phyloP scores from a whole-genome alignment of 2,113 vertebrate species.

The Epinephelus moara region DNA sequence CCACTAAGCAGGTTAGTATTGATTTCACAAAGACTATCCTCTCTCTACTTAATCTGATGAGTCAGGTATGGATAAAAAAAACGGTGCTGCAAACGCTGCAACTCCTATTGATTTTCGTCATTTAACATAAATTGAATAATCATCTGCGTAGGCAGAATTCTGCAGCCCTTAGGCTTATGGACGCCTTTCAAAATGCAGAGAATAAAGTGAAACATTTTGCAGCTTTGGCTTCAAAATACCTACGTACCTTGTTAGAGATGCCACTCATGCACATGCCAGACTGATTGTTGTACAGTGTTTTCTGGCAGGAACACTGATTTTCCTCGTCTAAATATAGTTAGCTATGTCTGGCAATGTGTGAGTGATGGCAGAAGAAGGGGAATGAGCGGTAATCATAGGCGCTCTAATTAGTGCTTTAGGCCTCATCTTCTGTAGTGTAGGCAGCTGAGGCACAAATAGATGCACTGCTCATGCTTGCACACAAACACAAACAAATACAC shows the following conservation, averaged over 20 bases:
- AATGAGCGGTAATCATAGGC: constrained; percentile 55
- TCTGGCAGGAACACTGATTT: constrained; percentile 40
- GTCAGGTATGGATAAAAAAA: background rate
- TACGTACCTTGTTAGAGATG: constrained; percentile 25
- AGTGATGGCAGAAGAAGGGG: constrained; percentile 46
- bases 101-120: background rate
- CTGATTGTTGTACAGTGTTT: constrained; percentile 28
- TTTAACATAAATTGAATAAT: constrained; percentile 15
- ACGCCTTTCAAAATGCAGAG: background rate
- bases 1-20: constrained; percentile 32
- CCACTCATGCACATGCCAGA: constrained; percentile 22
- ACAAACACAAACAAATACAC: background rate
- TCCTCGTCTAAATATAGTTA: constrained; percentile 55
- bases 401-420: constrained; percentile 68
- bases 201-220: background rate
- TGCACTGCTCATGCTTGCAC: constrained; percentile 1
- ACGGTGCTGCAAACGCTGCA: background rate
- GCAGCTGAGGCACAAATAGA: constrained; percentile 46
- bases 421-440: constrained; percentile 38
- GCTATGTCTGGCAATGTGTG: constrained; percentile 28
- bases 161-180: background rate
- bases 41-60: constrained; percentile 12
- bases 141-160: background rate
- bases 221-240: constrained; percentile 21
- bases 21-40: constrained; percentile 20